Conservation (phyloP, 2,797 vertebrate species). For the Schizothorax lantsangensis region DNA sequence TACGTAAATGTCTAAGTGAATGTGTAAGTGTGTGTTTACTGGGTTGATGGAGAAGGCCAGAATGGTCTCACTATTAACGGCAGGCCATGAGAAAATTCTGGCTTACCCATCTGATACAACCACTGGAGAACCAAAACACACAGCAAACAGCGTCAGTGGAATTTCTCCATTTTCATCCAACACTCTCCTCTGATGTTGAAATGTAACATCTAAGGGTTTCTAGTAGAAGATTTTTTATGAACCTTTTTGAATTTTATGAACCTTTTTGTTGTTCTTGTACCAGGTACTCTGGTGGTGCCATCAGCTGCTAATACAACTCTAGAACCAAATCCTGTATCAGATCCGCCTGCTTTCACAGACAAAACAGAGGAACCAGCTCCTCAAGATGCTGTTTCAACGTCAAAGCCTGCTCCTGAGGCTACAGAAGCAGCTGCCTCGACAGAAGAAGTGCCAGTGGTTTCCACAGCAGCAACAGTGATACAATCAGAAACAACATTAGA, state of each 20-base stretch:
- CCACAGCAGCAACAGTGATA: neutral
- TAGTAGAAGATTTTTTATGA: neutral
- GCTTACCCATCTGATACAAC: constrained; percentile 22
- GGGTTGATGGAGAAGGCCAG: constrained; percentile 16
- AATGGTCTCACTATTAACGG: constrained; percentile 33
- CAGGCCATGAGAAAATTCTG: constrained; percentile 45
- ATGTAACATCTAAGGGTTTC: constrained; percentile 6
- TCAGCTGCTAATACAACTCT: rapidly evolving
- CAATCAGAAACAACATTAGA: neutral
- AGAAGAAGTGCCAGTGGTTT: neutral
- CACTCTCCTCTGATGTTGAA: neutral
- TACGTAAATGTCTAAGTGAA: neutral
- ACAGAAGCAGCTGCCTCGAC: neutral
- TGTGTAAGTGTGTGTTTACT: constrained; percentile 18
- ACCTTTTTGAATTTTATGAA: neutral
- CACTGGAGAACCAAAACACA: constrained; percentile 28
- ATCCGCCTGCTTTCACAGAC: neutral
- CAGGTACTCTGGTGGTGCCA: constrained; percentile 70
- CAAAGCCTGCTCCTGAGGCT: neutral
- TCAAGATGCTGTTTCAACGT: neutral
- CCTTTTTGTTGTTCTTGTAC: constrained; percentile 3
- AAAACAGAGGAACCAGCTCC: neutral
- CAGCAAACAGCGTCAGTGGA: constrained; percentile 2
- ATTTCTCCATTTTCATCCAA: neutral
- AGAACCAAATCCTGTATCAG: neutral